Base-by-base conservation (phyloP, 2,113 vertebrate genomes). In the Pelecanus crispus region DNA sequence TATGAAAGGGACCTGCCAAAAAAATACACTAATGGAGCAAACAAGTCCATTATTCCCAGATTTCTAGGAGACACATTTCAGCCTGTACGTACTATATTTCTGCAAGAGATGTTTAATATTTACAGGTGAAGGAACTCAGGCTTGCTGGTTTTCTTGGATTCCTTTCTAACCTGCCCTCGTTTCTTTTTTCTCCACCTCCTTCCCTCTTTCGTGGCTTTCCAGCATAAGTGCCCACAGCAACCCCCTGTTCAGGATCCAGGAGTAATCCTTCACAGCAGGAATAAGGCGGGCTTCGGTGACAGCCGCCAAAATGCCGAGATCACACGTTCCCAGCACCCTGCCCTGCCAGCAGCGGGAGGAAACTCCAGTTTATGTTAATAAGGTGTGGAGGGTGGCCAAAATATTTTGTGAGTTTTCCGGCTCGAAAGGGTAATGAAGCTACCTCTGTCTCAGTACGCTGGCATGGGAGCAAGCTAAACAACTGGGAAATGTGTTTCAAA, bases 351-450 rank as follows among this genome's bases (percentile, higher is more conserved):
- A 56, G 52, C 15, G 10, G 74, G 75, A 92, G 86, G 66, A 95
- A 95, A 93, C 81, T 90, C 81, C 59, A 91, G 71, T 90, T 94
- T 86, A 84, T 80, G 70, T 95, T 94, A 93, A 96, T 94, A 93
- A 93, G 45, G 53, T 93, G 52, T 73, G 83, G 92, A 96, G 50
- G 59, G 67, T 47, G 50, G 93, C 94, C 95, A 97, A 94, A 91
- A 73, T 88, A 86, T 95, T 91, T 96, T 70, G 38, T 81, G 77
- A 92, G 88, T 86, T 91, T 95, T 96, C 91, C 66, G 4, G 34
- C 94, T 94, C 2, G 1, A 80, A 82, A 77, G 62, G 42, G 53
- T 91, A 89, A 87, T 85, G 91, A 95, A 96, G 84, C 86, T 94
- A 85, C 91, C 91, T 95, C 96, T 95, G 92, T 97, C 94, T 91